Base-by-base conservation (phyloP, 2,797 vertebrate genomes). In the Gouania willdenowi region DNA sequence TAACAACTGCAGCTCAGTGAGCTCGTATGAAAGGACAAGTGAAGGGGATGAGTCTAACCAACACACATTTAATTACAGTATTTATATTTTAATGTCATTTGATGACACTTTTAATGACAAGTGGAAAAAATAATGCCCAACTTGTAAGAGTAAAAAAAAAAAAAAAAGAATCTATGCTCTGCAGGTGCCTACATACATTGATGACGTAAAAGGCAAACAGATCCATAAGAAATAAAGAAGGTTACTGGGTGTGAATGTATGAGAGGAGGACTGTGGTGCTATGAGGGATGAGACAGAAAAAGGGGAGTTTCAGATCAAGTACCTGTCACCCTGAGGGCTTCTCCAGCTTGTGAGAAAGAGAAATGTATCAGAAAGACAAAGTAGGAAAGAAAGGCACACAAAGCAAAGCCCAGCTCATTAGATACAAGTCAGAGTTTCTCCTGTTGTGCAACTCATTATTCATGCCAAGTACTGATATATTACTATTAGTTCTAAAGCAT, bases 241-340 rank as follows among this genome's bases (percentile, higher is more conserved):
- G 34, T 75, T 64, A 62, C 60, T 66, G 60, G 61, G 65, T 70
- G 65, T 80, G n/a, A 81, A 91, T 89, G 87, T 81, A 90, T 91
- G 87, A 86, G 55, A 53, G 60, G 53, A 62, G 46, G 53, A 66
- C 51, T 68, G 59, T 57, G 66, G 57, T 53, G 77, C 78, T 85
- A 89, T 83, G 88, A 81, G 81, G 62, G 87, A 82, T 73, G 79
- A 79, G 54, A 91, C 79, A 77, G 76, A 84, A 26, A 91, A n/a
- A n/a, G n/a, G 84, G 75, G 84, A 87, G 65, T 84, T 92, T 91
- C 79, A 70, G 90, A 69, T 86, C 60, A 91, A 85, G 86, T 99
- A 99, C 96, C 95, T 99, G 91, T 97, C 91, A 97, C 92, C 94
- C 96, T 94, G 93, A 94, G 7, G 95, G 88, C 88, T 95, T 95